Evolutionary conservation across 2,113 vertebrate species (phyloP).

Genomic region (Apodemus sylvaticus): DNA sequence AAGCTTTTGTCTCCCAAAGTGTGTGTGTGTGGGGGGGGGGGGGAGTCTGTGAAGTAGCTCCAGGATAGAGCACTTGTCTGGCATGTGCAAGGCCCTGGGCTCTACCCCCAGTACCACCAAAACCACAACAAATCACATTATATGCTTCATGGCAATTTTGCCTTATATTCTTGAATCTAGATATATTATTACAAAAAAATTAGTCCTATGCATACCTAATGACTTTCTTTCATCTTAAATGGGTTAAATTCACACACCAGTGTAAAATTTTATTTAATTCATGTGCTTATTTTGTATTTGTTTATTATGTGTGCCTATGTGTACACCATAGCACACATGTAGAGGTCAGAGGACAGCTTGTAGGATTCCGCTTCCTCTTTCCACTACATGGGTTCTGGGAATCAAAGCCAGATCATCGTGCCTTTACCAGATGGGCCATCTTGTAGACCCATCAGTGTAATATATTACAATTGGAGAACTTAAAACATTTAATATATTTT

Average conservation of each 20-base stretch:
- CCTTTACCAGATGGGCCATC: not conserved
- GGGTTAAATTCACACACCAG: not conserved
- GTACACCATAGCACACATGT: not conserved
- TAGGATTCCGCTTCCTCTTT: not conserved
- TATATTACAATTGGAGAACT: not conserved
- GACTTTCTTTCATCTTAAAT: conserved; percentile 1
- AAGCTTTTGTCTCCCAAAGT: not conserved
- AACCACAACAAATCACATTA: not conserved
- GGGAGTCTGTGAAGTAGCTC: too few species aligned
- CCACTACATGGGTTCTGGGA: not conserved
- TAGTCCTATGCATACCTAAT: not conserved
- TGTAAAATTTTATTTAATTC: not conserved
- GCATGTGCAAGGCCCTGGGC: not conserved
- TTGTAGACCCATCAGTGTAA: not conserved
- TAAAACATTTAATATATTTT: not conserved
- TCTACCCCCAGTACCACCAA: not conserved
- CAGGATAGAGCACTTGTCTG: not conserved
- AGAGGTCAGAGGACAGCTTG: not conserved
- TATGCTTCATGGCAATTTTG: not conserved
- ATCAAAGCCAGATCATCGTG: not conserved
- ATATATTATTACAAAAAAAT: not conserved
- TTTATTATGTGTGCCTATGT: not conserved
- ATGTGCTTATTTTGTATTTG: not conserved
- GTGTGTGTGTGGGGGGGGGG: too few species aligned
- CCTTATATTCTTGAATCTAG: conserved; percentile 8